Evolutionary conservation across 1,140 invertebrate genomes (phyloP).

Genomic region (Diorhabda carinulata): DNA sequence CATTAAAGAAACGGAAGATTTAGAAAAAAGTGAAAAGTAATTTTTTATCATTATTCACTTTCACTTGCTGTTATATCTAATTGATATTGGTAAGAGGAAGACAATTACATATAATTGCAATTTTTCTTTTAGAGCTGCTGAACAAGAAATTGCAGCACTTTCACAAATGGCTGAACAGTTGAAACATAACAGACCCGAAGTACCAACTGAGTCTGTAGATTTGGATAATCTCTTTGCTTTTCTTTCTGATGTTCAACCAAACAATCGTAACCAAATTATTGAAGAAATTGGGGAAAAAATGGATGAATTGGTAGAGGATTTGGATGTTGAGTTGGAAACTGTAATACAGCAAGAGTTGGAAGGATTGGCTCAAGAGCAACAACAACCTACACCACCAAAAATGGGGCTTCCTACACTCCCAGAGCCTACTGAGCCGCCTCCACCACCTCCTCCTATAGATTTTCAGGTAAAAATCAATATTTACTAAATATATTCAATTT

Average conservation of each 20-base stretch:
- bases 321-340: slow-evolving; percentile 66
- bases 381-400: slow-evolving; percentile 39
- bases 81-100: background rate
- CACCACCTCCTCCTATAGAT: slow-evolving; percentile 56
- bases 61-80: background rate
- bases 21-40: slow-evolving; percentile 55
- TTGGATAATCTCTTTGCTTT: slow-evolving; percentile 93
- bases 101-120: no score
- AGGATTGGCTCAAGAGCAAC: slow-evolving; percentile 45
- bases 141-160: slow-evolving; percentile 71
- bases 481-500: background rate
- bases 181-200: slow-evolving; percentile 59
- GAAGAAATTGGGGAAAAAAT: slow-evolving; percentile 83
- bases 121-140: slow-evolving; percentile 59
- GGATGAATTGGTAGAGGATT: slow-evolving; percentile 74
- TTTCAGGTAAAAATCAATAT: slow-evolving; percentile 30
- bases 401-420: slow-evolving; percentile 61
- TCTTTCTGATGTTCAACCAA: slow-evolving; percentile 72
- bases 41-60: slow-evolving; percentile 15
- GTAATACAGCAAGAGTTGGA: slow-evolving; percentile 59
- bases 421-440: slow-evolving; percentile 70
- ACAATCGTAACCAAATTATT: slow-evolving; percentile 58
- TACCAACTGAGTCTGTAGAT: slow-evolving; percentile 66
- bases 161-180: slow-evolving; percentile 73
- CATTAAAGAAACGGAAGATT: slow-evolving; percentile 30